Evolutionary conservation across 1,140 invertebrate species (phyloP).

Genomic region (Theocolax elegans): DNA sequence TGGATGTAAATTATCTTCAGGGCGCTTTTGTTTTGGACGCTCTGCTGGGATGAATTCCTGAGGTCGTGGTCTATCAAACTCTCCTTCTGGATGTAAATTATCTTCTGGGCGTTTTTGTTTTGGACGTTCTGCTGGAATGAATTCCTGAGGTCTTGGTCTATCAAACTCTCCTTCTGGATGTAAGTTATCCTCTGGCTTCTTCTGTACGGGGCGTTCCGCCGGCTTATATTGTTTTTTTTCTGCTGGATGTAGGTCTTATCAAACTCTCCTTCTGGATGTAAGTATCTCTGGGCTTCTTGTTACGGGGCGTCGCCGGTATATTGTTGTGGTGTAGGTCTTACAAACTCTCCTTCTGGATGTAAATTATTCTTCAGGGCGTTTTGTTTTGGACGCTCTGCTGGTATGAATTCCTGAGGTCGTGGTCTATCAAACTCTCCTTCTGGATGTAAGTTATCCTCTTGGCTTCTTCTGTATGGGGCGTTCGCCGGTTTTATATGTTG

Average conservation of each 20-base stretch:
- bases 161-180: slow-evolving; percentile 72
- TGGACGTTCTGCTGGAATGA: slow-evolving; percentile 70
- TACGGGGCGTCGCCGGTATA: slow-evolving; percentile 58
- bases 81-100: slow-evolving; percentile 71
- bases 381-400: slow-evolving; percentile 65
- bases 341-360: slow-evolving; percentile 69
- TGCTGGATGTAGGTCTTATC: slow-evolving; percentile 59
- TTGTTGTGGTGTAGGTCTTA: slow-evolving; percentile 61
- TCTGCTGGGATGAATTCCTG: slow-evolving; percentile 66
- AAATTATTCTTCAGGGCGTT: slow-evolving; percentile 71
- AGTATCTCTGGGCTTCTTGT: slow-evolving; percentile 66
- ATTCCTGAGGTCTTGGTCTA: slow-evolving; percentile 55
- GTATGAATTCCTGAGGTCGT: slow-evolving; percentile 63
- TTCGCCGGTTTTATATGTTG: slow-evolving; percentile 59
- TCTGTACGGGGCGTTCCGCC: slow-evolving; percentile 54
- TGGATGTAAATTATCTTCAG: slow-evolving; percentile 69
- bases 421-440: slow-evolving; percentile 72
- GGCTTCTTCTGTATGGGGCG: slow-evolving; percentile 54
- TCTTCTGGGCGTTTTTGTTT: slow-evolving; percentile 67
- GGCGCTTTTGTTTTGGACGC: slow-evolving; percentile 65
- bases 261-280: slow-evolving; percentile 73
- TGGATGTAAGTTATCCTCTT: slow-evolving; percentile 65
- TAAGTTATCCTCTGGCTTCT: slow-evolving; percentile 64
- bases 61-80: slow-evolving; percentile 68
- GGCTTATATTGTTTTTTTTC: slow-evolving; percentile 60